Percentiles rank a stretch among this genome's conserved stretches.
phyloP scores from a whole-genome alignment of 2,113 vertebrate species.

The Lichenostomus cassidix region DNA sequence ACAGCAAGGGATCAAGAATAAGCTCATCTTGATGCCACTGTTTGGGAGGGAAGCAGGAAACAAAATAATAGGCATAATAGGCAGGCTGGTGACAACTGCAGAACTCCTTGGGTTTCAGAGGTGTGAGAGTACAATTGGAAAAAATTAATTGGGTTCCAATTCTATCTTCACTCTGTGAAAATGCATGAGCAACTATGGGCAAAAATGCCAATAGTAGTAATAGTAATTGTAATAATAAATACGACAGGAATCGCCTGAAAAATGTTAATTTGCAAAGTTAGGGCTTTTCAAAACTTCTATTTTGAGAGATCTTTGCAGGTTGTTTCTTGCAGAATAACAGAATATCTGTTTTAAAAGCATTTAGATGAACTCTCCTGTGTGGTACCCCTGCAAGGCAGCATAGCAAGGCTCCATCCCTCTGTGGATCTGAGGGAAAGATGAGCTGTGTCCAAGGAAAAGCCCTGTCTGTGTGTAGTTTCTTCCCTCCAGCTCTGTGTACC shows the following conservation, averaged over 20 bases:
- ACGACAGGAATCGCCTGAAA: not conserved
- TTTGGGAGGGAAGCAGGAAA: not conserved
- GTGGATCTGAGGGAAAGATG: not conserved
- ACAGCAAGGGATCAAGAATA: not conserved
- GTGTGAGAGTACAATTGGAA: not conserved
- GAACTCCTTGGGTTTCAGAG: not conserved
- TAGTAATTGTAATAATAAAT: not conserved
- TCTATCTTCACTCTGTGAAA: not conserved
- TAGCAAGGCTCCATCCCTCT: not conserved
- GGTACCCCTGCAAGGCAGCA: not conserved
- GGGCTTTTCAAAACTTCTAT: not conserved
- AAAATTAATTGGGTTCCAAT: constrained; percentile 44
- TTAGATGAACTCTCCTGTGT: not conserved
- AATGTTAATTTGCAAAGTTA: not conserved
- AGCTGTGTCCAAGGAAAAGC: not conserved
- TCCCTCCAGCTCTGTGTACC: not conserved
- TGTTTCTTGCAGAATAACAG: not conserved
- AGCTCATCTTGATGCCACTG: not conserved
- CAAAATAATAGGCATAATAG: constrained; percentile 11
- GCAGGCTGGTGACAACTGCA: not conserved
- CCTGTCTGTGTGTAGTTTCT: not conserved
- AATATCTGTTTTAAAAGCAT: not conserved
- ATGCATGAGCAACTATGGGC: not conserved
- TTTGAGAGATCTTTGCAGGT: not conserved
- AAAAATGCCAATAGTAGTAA: constrained; percentile 17